Conservation (phyloP, 2,888 invertebrate species). For the Apodemia hepburni region DNA sequence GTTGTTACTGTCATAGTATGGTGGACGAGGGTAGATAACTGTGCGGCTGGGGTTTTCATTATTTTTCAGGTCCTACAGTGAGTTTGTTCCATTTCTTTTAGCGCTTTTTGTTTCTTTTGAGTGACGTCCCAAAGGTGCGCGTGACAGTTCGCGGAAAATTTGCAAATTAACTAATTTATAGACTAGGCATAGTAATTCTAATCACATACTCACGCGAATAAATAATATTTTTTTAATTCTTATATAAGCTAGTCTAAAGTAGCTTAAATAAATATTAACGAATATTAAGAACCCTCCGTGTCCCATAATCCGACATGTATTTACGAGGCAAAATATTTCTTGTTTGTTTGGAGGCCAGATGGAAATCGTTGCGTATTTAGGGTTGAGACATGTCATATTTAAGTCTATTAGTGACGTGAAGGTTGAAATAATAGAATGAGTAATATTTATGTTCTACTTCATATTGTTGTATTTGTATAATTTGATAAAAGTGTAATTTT, state of each 20-base stretch:
- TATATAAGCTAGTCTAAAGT: neutral
- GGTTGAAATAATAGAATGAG: neutral
- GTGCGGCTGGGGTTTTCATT: too few species aligned
- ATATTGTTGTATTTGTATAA: neutral
- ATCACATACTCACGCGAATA: neutral
- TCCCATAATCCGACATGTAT: conserved; percentile 6
- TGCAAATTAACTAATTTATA: neutral
- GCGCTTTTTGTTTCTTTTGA: too few species aligned
- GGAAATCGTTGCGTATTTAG: conserved; percentile 11
- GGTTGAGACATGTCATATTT: conserved; percentile 14
- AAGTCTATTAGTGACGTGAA: conserved; percentile 5
- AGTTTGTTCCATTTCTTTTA: too few species aligned
- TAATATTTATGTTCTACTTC: neutral
- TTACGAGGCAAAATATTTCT: conserved; percentile 11
- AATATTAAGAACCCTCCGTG: conserved; percentile 6
- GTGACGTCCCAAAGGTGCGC: too few species aligned
- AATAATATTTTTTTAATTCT: neutral
- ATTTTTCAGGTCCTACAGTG: too few species aligned
- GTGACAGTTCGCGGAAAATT: too few species aligned
- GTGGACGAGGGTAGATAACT: too few species aligned
- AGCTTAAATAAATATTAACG: conserved; percentile 5
- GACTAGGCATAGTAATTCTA: neutral
- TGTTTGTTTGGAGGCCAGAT: conserved; percentile 9
- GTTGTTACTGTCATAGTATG: too few species aligned
- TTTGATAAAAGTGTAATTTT: neutral